Conservation (phyloP, 2,797 vertebrate genomes). For the Argya squamiceps region DNA sequence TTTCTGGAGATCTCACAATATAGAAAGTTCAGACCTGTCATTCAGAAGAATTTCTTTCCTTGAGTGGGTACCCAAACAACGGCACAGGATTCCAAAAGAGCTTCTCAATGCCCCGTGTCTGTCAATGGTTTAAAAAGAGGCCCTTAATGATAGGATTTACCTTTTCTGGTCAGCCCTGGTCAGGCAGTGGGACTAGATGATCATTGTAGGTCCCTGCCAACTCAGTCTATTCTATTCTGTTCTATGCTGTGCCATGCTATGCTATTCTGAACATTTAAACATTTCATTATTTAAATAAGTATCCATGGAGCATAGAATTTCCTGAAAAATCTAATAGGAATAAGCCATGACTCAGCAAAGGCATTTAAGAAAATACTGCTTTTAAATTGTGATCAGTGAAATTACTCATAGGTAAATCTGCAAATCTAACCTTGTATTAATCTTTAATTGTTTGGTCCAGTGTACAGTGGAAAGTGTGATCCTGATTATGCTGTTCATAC, state of each 20-base stretch:
- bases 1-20: rapidly evolving
- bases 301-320: neutral
- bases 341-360: neutral
- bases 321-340: neutral
- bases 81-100: neutral
- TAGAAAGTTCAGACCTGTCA: neutral
- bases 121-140: neutral
- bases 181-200: neutral
- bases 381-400: neutral
- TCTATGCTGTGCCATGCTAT: too few species aligned
- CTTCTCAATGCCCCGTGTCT: rapidly evolving
- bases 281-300: neutral
- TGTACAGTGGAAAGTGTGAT: neutral
- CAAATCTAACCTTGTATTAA: neutral
- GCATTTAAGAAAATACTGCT: neutral
- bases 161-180: neutral
- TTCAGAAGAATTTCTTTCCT: neutral
- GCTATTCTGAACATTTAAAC: neutral
- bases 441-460: neutral
- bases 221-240: neutral
- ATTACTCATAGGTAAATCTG: neutral
- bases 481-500: neutral
- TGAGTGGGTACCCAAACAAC: neutral
- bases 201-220: neutral
- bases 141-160: neutral